Percentiles rank a stretch among this genome's conserved stretches.
phyloP scores from a whole-genome alignment of 2,888 invertebrate genomes.

The Boloria euphrosyne region DNA sequence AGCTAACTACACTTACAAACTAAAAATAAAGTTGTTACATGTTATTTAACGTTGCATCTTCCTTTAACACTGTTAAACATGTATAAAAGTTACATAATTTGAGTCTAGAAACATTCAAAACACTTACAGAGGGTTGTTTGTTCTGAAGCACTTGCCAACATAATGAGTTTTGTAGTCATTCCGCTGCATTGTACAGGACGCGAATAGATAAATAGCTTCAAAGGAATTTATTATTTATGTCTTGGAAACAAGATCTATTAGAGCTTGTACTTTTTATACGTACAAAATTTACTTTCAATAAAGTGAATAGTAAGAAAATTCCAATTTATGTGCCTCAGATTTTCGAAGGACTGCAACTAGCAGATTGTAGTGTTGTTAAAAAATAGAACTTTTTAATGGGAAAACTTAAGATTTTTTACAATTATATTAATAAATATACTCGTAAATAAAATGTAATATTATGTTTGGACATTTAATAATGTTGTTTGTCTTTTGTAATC shows the following conservation, averaged over 20 bases:
- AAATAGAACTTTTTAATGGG: no score
- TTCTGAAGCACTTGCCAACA: conserved; percentile 13
- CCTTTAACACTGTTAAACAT: conserved; percentile 4
- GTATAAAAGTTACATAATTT: conserved; percentile 15
- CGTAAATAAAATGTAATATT: no score
- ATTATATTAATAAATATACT: no score
- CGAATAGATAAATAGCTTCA: background rate
- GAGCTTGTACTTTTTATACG: background rate
- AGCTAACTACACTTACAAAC: no score
- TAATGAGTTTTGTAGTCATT: conserved; percentile 26
- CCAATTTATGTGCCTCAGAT: background rate
- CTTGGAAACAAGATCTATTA: background rate
- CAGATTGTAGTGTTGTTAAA: no score
- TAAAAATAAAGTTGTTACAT: background rate
- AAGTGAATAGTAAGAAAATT: background rate
- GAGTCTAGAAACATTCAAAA: conserved; percentile 16
- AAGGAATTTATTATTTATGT: background rate
- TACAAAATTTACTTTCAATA: background rate
- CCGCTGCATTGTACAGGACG: background rate
- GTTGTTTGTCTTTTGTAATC: no score
- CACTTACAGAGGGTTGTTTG: conserved; percentile 21
- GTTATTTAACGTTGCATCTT: background rate
- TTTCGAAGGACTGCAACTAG: background rate
- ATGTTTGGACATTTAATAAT: no score
- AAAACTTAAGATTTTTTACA: no score